Evolutionary conservation across 1,140 invertebrate species (phyloP).

Genomic region (Nilaparvata lugens): DNA sequence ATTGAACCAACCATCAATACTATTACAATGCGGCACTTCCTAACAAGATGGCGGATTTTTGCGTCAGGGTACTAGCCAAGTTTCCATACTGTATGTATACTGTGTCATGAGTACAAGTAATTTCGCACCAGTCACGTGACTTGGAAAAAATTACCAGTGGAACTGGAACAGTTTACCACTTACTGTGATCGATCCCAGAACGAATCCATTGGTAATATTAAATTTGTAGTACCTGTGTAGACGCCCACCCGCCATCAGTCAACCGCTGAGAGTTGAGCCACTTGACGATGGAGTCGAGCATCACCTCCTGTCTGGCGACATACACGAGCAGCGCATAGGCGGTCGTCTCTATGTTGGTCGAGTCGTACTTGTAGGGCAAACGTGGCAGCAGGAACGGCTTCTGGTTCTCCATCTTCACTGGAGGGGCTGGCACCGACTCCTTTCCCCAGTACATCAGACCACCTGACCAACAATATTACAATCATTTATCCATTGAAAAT

Average conservation of each 20-base stretch:
- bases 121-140: too few relatives aligned
- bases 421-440: conserved; percentile 62
- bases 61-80: too few relatives aligned
- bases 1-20: too few relatives aligned
- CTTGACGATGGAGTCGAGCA: conserved; percentile 75
- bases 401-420: conserved; percentile 79
- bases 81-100: too few relatives aligned
- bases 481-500: too few relatives aligned
- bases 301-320: conserved; percentile 68
- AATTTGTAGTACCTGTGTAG: conserved; percentile 67
- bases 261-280: conserved; percentile 89
- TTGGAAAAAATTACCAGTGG: too few relatives aligned
- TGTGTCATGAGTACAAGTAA: too few relatives aligned
- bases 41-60: too few relatives aligned
- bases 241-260: conserved; percentile 89
- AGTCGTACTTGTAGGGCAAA: conserved; percentile 77
- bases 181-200: too few relatives aligned
- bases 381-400: conserved; percentile 82
- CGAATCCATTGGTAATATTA: too few relatives aligned
- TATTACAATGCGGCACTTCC: too few relatives aligned
- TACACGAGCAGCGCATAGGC: conserved; percentile 87
- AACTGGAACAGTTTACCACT: too few relatives aligned
- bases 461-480: conserved; percentile 39
- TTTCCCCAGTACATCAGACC: conserved; percentile 81
- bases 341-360: conserved; percentile 85